A percentile compares a stretch with the other conserved stretches of the same genome.
phyloP scores from a whole-genome alignment of 2,888 invertebrate genomes.

The Euzetes globulus region DNA sequence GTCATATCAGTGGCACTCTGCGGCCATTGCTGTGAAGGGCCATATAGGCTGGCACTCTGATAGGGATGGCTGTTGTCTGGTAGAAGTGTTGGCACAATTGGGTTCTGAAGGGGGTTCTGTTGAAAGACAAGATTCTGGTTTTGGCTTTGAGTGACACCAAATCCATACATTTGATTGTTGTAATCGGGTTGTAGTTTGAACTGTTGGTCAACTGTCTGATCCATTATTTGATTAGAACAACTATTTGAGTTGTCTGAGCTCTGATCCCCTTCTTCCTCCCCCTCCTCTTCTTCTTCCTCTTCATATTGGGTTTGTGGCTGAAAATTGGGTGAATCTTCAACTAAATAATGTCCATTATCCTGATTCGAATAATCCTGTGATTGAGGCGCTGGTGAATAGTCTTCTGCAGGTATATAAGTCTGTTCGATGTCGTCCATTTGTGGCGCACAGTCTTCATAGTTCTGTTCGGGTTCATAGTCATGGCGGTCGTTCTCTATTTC shows the following conservation, averaged over 20 bases:
- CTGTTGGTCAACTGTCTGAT: background rate
- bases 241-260: background rate
- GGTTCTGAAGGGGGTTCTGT: slow-evolving; percentile 11
- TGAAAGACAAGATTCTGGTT: background rate
- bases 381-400: background rate
- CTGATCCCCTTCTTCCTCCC: background rate
- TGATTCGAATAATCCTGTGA: background rate
- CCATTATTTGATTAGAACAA: background rate
- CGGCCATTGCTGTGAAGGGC: background rate
- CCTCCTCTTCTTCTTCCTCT: background rate
- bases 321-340: background rate
- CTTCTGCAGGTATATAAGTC: too few relatives aligned
- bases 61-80: background rate
- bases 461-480: background rate
- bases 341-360: background rate
- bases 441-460: background rate
- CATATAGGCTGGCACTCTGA: background rate
- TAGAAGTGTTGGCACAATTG: slow-evolving; percentile 2
- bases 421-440: too few relatives aligned
- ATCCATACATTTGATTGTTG: background rate
- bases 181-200: background rate
- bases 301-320: background rate
- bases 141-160: background rate
- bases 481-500: background rate
- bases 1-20: background rate